These are phyloP conservation scores for Hippocampus kuda DNA, from an alignment of 2,797 vertebrate species.

Conservation along the genomic window DNA sequence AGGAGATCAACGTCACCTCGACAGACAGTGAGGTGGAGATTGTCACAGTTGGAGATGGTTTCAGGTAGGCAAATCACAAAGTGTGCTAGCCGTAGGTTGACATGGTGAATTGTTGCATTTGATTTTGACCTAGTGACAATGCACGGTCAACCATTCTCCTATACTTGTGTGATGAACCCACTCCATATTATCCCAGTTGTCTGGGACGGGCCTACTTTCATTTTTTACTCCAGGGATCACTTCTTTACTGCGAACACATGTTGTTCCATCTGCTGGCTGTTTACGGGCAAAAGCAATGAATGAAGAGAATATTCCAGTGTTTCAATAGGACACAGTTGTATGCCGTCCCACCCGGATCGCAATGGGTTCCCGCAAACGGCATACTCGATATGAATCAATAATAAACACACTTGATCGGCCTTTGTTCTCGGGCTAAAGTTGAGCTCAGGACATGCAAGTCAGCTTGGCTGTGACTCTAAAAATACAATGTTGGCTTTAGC, in stretches of 20 bases:
- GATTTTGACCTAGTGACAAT: background rate
- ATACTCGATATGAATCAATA: conserved; percentile 23
- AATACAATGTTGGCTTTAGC: background rate
- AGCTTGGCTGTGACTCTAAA: background rate
- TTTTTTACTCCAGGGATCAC: background rate
- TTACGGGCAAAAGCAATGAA: conserved; percentile 13
- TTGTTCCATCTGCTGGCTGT: conserved; percentile 1
- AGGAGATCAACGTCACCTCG: conserved; percentile 99
- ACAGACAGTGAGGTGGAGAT: conserved; percentile 99
- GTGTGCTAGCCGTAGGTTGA: too few species aligned
- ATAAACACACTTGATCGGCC: conserved; percentile 1
- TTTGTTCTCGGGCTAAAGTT: conserved; percentile 17
- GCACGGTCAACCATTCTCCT: background rate
- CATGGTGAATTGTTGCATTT: background rate
- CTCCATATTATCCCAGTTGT: background rate
- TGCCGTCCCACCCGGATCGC: background rate
- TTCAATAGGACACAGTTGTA: conserved; percentile 13
- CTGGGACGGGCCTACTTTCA: background rate
- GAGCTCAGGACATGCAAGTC: conserved; percentile 6
- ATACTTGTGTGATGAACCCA: background rate
- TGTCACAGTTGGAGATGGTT: conserved; percentile 92
- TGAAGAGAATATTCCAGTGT: conserved; percentile 35
- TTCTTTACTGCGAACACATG: background rate
- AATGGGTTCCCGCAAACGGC: conserved; percentile 19
- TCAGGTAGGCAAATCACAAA: conserved; percentile 67